Evolutionary conservation across 2,888 invertebrate genomes (phyloP), one percentile per base, ranked within the genome.

Genomic region (Dryobota labecula): DNA sequence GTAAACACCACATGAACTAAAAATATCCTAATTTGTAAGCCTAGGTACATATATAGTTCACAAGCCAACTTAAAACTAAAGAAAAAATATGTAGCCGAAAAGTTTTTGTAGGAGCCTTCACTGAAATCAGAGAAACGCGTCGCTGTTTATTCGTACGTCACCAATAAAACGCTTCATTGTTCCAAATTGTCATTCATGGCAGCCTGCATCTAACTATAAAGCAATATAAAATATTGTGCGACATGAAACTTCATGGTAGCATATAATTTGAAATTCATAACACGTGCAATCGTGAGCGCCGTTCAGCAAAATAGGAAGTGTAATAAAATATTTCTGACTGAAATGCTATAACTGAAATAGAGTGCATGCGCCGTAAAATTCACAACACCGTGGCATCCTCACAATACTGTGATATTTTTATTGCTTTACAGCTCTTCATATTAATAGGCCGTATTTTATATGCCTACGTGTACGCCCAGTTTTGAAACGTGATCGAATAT

Each of bases 291-390:
- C 88, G 91, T 90, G 91, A 93, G 89, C 92, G 90, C 83, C 91
- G 91, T 92, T 92, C 92, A 90, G 91, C 92, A 91, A 93, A 92
- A 92, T 91, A 92, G 90, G 92, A 92, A 91, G 90, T 90, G 88
- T 90, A 92, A 93, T 93, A 92, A 93, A 93, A 93, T 93, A 92
- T 93, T 91, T 92, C 90, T 88, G 88, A 90, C 89, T 91, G 92
- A 91, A 92, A 92, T 89, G 90, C 89, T 90, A 92, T 91, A 93
- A 92, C 91, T 91, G 92, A 92, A 92, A 92, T 92, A 92, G 87
- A 92, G 89, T 92, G 90, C 90, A 90, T 87, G 89, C 84, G 86
- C 89, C 89, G 88, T 91, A 89, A 91, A 91, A 88, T 89, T 88
- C 88, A 84, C 82, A 87, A 85, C 83, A 82, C 77, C 78, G 84